phyloP scores from a whole-genome alignment of 2,113 vertebrate species.

The Neodontobutis hainanensis region DNA sequence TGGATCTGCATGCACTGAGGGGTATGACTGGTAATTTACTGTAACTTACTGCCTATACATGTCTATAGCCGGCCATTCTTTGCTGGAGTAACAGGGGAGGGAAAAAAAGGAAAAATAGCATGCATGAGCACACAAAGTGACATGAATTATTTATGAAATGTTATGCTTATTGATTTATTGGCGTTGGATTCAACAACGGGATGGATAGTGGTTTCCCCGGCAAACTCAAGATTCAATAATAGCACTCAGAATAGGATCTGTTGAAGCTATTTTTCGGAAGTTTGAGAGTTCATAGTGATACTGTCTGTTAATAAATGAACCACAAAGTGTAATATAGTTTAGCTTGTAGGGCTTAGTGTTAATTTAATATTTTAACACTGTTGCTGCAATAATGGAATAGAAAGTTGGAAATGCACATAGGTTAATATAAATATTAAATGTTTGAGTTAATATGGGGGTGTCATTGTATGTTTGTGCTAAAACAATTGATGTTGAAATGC shows the following conservation, averaged over 20 bases:
- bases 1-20: conserved; percentile 6
- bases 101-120: not conserved
- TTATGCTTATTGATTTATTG: not conserved
- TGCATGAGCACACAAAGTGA: not conserved
- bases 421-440: too few relatives aligned
- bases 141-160: not conserved
- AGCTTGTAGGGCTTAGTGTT: too few relatives aligned
- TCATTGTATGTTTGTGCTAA: too few relatives aligned
- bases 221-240: conserved; percentile 2
- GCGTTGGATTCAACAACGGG: conserved; percentile 12
- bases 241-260: not conserved
- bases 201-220: not conserved
- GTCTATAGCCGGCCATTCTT: not conserved
- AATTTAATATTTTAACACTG: too few relatives aligned
- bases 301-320: too few relatives aligned
- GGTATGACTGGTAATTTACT: conserved; percentile 5
- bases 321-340: too few relatives aligned
- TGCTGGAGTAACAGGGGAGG: not conserved
- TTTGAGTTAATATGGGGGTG: too few relatives aligned
- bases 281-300: not conserved
- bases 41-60: not conserved
- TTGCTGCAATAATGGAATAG: too few relatives aligned
- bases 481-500: too few relatives aligned
- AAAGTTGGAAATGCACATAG: too few relatives aligned
- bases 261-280: not conserved